Conservation (phyloP, 2,888 invertebrate species). For the Gastracanthus pulcherrimus region DNA sequence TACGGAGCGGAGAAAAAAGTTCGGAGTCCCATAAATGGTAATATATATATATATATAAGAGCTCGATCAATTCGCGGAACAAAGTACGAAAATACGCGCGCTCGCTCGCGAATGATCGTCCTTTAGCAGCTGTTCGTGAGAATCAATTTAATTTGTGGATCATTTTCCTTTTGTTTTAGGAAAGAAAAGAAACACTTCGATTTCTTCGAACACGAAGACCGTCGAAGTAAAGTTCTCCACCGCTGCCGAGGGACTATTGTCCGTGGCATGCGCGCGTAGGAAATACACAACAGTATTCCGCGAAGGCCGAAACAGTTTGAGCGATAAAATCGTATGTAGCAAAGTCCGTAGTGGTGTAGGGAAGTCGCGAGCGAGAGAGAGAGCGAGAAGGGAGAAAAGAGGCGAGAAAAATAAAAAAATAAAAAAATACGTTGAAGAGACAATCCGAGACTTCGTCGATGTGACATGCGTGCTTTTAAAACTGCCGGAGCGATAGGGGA, state of each 20-base stretch:
- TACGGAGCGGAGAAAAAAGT: background rate
- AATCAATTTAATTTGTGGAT: no score
- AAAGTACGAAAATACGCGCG: background rate
- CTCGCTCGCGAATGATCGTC: no score
- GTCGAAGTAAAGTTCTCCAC: background rate
- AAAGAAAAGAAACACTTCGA: background rate
- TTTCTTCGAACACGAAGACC: background rate
- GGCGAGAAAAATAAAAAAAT: slow-evolving; percentile 43
- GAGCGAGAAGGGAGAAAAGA: slow-evolving; percentile 31
- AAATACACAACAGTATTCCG: no score
- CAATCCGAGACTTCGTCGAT: slow-evolving; percentile 77
- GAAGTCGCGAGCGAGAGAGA: no score
- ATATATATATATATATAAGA: background rate
- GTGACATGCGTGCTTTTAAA: slow-evolving; percentile 42
- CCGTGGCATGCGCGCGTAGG: no score
- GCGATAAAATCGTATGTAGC: slow-evolving; percentile 8
- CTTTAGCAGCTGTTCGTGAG: no score
- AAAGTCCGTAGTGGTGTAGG: background rate
- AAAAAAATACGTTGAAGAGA: slow-evolving; percentile 69
- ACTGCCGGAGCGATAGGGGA: background rate
- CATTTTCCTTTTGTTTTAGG: no score
- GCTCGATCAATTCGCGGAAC: slow-evolving; percentile 25
- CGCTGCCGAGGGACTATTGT: no score
- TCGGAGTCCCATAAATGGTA: slow-evolving; percentile 62
- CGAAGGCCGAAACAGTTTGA: slow-evolving; percentile 11